Base-by-base conservation (phyloP, 2,113 vertebrate genomes). In the Rhabdornis inornatus region DNA sequence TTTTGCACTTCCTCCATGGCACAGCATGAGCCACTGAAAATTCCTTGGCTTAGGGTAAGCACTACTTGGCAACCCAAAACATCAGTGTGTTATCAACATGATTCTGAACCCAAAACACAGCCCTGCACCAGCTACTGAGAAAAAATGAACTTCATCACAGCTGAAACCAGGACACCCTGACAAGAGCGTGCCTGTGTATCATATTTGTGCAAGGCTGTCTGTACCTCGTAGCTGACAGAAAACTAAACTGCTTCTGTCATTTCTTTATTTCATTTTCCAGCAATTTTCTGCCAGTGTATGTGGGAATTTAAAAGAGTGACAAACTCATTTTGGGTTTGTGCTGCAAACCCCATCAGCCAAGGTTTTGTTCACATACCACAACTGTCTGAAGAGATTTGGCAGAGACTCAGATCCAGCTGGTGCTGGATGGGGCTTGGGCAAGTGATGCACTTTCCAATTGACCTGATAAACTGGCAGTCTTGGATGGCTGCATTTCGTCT, bases 271-370 rank as follows among this genome's bases (percentile, higher is more conserved):
- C 33, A 81, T 92, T 96, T 93, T 76, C 57, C 78, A 91, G 85
- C 78, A 76, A 91, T 90, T 85, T 94, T 86, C 75, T 20, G 60
- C 49, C 63, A 70, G 56, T 31, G 60, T 89, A 64, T 39, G 39
- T 70, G 53, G 52, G 68, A 96, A 89, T 92, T 90, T 94, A 81
- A 63, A 66, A 87, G 70, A 92, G 23, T 96, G 94, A 95, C 93
- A 97, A 96, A 96, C 85, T 96, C 94, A 88, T 80, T 95, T 95
- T 86, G 75, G 27, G 87, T 66, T 85, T 80, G 70, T 77, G 87
- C 85, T 86, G 85, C 82, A 94, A 86, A 78, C n/a, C 31, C 17
- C 15, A 80, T 56, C 79, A 90, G 66, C 56, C 13, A 25, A 37
- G 80, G 49, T 63, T 93, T 90, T 90, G 76, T 64, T 93, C 90